Percentiles rank a stretch among this genome's conserved stretches.
Evolutionary conservation across 1,140 invertebrate genomes (phyloP).

Genomic region (Arion vulgaris): DNA sequence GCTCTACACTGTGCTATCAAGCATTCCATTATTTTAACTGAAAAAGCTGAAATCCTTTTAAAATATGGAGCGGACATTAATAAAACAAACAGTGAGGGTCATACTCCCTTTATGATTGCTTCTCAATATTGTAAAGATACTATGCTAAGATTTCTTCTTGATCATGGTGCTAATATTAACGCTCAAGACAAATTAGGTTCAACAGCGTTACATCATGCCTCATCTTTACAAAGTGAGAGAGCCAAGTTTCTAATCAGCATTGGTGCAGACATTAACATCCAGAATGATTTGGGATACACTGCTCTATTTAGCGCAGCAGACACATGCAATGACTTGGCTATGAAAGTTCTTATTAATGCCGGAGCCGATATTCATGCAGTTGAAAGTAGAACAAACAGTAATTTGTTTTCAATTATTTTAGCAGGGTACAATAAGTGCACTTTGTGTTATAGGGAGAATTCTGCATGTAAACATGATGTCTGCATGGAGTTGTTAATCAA

Average conservation of each 20-base stretch:
- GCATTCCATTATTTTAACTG: background rate
- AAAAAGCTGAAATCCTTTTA: background rate
- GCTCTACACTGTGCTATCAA: background rate
- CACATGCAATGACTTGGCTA: background rate
- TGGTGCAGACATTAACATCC: slow-evolving; percentile 13
- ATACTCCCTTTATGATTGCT: slow-evolving; percentile 1
- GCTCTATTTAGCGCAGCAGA: background rate
- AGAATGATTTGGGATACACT: background rate
- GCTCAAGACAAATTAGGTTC: background rate
- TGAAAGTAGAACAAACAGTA: background rate
- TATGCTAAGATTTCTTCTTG: background rate
- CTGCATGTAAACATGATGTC: background rate
- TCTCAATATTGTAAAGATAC: background rate
- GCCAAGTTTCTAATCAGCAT: background rate
- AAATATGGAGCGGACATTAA: slow-evolving; percentile 13
- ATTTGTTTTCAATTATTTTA: background rate
- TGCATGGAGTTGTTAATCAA: background rate
- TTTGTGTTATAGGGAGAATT: too few species aligned
- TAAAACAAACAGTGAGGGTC: background rate
- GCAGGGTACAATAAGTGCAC: background rate
- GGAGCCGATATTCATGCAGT: background rate
- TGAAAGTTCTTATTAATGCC: background rate
- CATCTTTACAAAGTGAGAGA: background rate
- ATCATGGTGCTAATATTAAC: slow-evolving; percentile 6
- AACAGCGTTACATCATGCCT: background rate